Conservation (phyloP, 2,888 invertebrate genomes). For the Hydriomena furcata region DNA sequence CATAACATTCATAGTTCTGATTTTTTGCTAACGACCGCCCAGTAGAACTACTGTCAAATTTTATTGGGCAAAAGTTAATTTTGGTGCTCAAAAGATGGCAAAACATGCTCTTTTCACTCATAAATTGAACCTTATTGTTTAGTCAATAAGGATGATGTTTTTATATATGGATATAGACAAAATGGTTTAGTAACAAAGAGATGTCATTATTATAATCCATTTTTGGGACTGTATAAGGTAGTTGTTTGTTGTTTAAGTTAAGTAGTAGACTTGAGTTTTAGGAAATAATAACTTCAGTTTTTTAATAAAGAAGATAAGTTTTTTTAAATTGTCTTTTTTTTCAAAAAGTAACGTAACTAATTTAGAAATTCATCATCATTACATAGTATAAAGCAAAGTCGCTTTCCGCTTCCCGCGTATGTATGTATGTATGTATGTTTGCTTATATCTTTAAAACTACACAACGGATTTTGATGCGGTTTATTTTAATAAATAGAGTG, state of each 20-base stretch:
- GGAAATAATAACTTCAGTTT: background rate
- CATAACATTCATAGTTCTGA: slow-evolving; percentile 38
- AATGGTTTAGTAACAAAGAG: slow-evolving; percentile 54
- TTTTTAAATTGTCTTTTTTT: slow-evolving; percentile 7
- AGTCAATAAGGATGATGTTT: slow-evolving; percentile 10
- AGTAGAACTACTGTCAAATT: slow-evolving; percentile 65
- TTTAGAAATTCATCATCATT: too few species aligned
- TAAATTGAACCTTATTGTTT: slow-evolving; percentile 21
- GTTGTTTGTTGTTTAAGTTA: slow-evolving; percentile 52
- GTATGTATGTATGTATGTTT: too few species aligned
- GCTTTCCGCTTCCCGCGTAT: too few species aligned
- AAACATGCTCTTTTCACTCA: slow-evolving; percentile 18
- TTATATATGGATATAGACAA: slow-evolving; percentile 20
- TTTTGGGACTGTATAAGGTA: slow-evolving; percentile 50
- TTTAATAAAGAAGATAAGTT: background rate
- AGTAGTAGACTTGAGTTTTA: background rate
- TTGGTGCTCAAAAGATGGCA: slow-evolving; percentile 28
- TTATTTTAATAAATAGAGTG: too few species aligned
- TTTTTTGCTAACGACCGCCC: slow-evolving; percentile 63
- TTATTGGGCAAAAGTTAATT: slow-evolving; percentile 71
- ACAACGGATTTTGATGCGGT: too few species aligned
- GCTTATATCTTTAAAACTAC: too few species aligned
- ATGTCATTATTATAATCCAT: slow-evolving; percentile 70
- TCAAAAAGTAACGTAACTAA: slow-evolving; percentile 9
- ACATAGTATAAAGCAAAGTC: too few species aligned